Conservation (phyloP, 2,113 vertebrate species). For the Rana temporaria region DNA sequence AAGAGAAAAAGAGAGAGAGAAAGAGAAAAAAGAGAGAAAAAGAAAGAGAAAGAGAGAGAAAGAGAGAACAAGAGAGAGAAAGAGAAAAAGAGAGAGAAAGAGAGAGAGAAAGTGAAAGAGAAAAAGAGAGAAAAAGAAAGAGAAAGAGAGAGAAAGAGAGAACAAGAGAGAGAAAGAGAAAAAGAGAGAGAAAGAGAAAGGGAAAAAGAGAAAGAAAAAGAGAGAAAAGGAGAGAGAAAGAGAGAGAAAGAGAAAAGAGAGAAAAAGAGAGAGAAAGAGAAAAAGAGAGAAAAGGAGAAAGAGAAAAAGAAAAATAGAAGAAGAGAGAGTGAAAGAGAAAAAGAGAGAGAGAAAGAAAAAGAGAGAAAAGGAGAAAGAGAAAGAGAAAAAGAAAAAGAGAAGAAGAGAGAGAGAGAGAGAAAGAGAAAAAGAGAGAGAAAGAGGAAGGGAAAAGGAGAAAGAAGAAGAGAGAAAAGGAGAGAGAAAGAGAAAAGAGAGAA, state of each 20-base stretch:
- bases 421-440: constrained; percentile 43
- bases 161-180: constrained; percentile 51
- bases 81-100: constrained; percentile 37
- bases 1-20: constrained; percentile 46
- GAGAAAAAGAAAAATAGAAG: not conserved
- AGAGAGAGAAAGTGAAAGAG: constrained; percentile 42
- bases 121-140: constrained; percentile 37
- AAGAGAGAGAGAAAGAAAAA: constrained; percentile 14
- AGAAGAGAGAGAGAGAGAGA: constrained; percentile 17
- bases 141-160: constrained; percentile 28
- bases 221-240: constrained; percentile 36
- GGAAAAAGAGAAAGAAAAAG: constrained; percentile 30
- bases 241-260: constrained; percentile 27
- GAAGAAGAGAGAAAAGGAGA: constrained; percentile 28
- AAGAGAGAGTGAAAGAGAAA: too few relatives aligned
- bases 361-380: constrained; percentile 51
- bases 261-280: constrained; percentile 24
- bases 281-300: constrained; percentile 44
- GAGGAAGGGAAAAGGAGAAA: too few relatives aligned
- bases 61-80: constrained; percentile 8
- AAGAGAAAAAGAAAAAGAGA: constrained; percentile 37
- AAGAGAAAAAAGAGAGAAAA: constrained; percentile 41
- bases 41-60: constrained; percentile 45
- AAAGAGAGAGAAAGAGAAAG: constrained; percentile 34
- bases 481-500: constrained; percentile 39